These are phyloP conservation scores for Marisa cornuarietis DNA, from an alignment of 1,140 invertebrate genomes.

Conservation along the genomic window DNA sequence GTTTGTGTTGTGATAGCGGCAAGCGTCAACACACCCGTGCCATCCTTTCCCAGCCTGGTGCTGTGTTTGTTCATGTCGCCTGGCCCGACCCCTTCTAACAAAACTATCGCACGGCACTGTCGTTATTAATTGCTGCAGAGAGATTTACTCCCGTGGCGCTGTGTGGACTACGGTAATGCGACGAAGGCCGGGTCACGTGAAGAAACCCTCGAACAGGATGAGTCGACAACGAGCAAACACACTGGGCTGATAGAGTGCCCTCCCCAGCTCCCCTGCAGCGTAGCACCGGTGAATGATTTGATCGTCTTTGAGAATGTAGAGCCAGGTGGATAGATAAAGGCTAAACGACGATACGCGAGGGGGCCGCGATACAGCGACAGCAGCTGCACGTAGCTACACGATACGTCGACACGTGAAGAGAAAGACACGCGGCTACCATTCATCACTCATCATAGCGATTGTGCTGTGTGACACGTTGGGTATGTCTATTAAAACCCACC, in stretches of 20 bases:
- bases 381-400: no score
- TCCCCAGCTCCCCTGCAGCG: not conserved
- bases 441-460: no score
- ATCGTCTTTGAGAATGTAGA: no score
- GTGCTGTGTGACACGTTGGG: no score
- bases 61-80: constrained; percentile 3
- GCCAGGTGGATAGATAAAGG: no score
- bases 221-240: constrained; percentile 9
- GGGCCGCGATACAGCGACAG: no score
- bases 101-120: constrained; percentile 20
- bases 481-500: no score
- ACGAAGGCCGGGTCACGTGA: constrained; percentile 13
- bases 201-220: not conserved
- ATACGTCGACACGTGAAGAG: no score
- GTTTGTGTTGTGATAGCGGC: constrained; percentile 18
- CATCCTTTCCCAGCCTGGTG: not conserved
- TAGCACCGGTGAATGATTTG: no score
- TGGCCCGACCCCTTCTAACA: constrained; percentile 9
- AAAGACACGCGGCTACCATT: no score
- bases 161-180: constrained; percentile 8
- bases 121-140: constrained; percentile 24
- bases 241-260: not conserved
- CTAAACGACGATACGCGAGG: no score
- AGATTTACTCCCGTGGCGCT: constrained; percentile 14
- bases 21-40: not conserved